A percentile compares a stretch with the other conserved stretches of the same genome.
Evolutionary conservation across 2,797 vertebrate species (phyloP).

Genomic region (Lagodon rhomboides): DNA sequence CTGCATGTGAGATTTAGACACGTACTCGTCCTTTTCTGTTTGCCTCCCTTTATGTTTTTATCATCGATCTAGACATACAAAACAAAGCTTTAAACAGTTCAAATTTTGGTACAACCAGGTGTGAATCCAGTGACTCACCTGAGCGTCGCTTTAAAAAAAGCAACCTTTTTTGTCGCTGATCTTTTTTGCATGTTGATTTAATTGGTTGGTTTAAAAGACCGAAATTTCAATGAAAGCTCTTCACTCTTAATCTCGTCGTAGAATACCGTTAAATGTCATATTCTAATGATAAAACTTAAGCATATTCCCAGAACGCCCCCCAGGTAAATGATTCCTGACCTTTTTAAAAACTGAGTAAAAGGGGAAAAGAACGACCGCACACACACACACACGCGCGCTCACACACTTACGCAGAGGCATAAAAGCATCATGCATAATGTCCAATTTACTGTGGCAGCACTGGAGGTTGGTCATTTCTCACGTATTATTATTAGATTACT

Average conservation of each 20-base stretch:
- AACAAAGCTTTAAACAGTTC: background rate
- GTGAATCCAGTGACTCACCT: background rate
- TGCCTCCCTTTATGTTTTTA: background rate
- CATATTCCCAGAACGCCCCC: constrained; percentile 65
- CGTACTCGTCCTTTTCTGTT: background rate
- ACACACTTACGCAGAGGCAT: constrained; percentile 77
- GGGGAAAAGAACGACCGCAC: constrained; percentile 1
- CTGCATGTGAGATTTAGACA: background rate
- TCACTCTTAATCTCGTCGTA: constrained; percentile 61
- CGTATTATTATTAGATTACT: constrained; percentile 96
- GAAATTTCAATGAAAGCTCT: constrained; percentile 57
- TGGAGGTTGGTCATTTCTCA: constrained; percentile 93
- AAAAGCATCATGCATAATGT: constrained; percentile 94
- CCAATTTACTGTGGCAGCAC: constrained; percentile 97
- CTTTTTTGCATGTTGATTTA: constrained; percentile 50
- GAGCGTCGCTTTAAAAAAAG: constrained; percentile 12
- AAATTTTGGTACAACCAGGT: background rate
- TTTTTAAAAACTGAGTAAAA: constrained; percentile 73
- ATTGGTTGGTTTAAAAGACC: constrained; percentile 68
- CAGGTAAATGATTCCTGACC: constrained; percentile 81
- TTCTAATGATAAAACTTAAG: constrained; percentile 74
- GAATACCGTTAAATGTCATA: constrained; percentile 77
- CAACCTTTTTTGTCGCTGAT: constrained; percentile 29
- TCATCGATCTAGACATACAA: background rate
- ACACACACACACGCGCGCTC: constrained; percentile 36